Evolutionary conservation across 2,888 invertebrate genomes (phyloP).

Genomic region (Gibbula magus): DNA sequence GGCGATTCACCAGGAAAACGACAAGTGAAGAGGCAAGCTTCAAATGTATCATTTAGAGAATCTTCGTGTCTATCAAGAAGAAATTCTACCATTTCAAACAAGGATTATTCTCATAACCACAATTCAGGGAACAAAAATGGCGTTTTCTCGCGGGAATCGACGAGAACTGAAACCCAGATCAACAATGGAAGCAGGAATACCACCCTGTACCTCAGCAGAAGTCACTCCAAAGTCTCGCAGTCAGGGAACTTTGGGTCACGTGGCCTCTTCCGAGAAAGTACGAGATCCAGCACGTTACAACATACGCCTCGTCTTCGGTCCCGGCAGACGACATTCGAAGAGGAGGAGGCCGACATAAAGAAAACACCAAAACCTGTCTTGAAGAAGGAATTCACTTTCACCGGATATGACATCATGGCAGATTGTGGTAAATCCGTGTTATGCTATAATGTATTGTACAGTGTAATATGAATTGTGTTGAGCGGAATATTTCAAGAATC

Average conservation of each 20-base stretch:
- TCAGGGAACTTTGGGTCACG: neutral
- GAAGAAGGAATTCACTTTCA: constrained; percentile 57
- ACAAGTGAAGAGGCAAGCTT: too few relatives aligned
- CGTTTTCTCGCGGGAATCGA: neutral
- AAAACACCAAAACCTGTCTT: neutral
- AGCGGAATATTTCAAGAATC: too few relatives aligned
- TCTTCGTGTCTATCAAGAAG: too few relatives aligned
- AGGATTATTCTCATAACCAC: too few relatives aligned
- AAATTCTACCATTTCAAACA: too few relatives aligned
- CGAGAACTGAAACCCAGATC: neutral
- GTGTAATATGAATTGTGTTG: too few relatives aligned
- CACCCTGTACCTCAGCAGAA: neutral
- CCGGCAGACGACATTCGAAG: neutral
- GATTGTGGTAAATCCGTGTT: constrained; percentile 41
- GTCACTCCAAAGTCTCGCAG: neutral
- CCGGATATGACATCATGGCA: constrained; percentile 63
- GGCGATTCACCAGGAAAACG: too few relatives aligned
- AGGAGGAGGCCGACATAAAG: neutral
- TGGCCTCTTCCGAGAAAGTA: neutral
- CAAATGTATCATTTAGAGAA: too few relatives aligned
- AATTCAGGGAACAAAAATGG: neutral
- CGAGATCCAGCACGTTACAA: neutral
- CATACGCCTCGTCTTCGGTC: neutral
- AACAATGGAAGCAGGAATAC: neutral
- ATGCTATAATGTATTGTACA: too few relatives aligned